Conservation (phyloP, 2,113 vertebrate species). For the Craseonycteris thonglongyai region DNA sequence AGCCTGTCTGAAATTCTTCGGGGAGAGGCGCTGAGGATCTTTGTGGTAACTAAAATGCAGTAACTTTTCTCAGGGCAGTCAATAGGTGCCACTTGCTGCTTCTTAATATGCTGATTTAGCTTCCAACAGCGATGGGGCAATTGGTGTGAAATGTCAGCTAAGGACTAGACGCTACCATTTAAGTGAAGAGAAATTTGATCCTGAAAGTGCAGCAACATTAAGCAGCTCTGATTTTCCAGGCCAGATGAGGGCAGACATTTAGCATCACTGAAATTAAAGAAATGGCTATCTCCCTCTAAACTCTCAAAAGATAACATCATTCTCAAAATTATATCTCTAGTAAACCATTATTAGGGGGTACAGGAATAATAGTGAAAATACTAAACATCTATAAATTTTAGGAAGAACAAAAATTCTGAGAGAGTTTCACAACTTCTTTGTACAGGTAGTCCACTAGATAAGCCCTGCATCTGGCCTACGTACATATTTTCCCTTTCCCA, state of each 20-base stretch:
- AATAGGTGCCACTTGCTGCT: constrained; percentile 16
- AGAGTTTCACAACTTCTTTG: background rate
- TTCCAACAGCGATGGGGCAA: background rate
- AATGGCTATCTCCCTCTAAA: background rate
- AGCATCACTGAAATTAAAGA: background rate
- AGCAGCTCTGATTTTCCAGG: background rate
- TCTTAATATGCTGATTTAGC: constrained; percentile 28
- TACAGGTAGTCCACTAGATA: background rate
- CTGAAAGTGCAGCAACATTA: background rate
- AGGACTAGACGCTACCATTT: background rate
- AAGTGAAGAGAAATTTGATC: constrained; percentile 16
- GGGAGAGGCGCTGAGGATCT: background rate
- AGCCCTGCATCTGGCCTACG: background rate
- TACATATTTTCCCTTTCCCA: background rate
- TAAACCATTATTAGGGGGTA: background rate
- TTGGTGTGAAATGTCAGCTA: constrained; percentile 5
- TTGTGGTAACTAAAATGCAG: background rate
- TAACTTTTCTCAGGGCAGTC: background rate
- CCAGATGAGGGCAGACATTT: background rate
- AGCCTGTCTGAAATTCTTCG: background rate
- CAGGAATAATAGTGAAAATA: background rate
- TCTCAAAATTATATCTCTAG: background rate
- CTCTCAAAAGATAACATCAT: background rate
- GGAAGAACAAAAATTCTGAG: background rate
- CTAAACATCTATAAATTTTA: background rate